Percentiles rank a stretch among this genome's conserved stretches.
Evolutionary conservation across 2,888 invertebrate genomes (phyloP).

Genomic region (Drosophila algonquin): DNA sequence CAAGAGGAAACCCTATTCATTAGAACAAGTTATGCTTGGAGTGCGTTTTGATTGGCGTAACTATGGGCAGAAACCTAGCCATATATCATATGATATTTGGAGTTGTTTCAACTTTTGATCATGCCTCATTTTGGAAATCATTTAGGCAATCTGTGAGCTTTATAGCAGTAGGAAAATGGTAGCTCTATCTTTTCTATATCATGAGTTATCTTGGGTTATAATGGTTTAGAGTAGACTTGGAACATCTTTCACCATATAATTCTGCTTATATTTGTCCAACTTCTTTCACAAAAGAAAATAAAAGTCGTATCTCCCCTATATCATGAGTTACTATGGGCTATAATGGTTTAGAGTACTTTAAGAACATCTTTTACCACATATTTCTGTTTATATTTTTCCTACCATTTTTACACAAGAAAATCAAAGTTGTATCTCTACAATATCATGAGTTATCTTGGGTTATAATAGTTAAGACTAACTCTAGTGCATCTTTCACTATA

Average conservation of each 20-base stretch:
- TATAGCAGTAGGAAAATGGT: not conserved
- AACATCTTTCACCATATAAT: not conserved
- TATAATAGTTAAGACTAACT: too few species aligned
- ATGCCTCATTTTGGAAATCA: not conserved
- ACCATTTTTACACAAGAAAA: too few species aligned
- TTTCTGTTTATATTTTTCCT: not conserved
- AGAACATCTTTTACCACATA: not conserved
- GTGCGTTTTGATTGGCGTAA: not conserved
- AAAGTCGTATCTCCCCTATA: too few species aligned
- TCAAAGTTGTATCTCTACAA: not conserved
- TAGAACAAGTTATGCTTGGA: not conserved
- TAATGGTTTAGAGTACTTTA: not conserved
- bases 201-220: conserved; percentile 18
- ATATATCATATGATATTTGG: not conserved
- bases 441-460: conserved; percentile 18
- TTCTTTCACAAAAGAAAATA: too few species aligned
- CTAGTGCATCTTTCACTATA: too few species aligned
- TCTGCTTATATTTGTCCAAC: not conserved
- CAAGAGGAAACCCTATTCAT: conserved; percentile 3
- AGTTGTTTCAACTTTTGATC: not conserved
- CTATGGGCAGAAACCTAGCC: not conserved
- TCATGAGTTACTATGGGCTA: conserved; percentile 17
- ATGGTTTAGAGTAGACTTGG: not conserved
- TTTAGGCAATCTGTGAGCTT: not conserved
- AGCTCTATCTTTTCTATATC: not conserved